These are phyloP conservation scores for Sycophila sp. DNA, from an alignment of 1,140 invertebrate species.

Conservation along the genomic window DNA sequence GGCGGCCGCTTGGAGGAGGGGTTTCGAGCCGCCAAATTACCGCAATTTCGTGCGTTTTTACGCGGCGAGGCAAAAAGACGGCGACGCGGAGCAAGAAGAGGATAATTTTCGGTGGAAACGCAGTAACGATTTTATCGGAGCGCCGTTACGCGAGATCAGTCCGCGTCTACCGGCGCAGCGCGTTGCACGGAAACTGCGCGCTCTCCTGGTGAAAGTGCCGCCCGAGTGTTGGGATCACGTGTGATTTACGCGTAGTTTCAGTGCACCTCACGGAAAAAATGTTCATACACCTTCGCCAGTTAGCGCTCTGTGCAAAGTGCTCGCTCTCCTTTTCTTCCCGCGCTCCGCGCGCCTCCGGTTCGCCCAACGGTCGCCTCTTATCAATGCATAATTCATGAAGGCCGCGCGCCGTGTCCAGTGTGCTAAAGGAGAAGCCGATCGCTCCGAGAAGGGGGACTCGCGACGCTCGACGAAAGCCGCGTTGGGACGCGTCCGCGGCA, in stretches of 20 bases:
- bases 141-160: constrained; percentile 64
- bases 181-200: constrained; percentile 51
- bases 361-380: neutral
- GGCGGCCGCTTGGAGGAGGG: too few species aligned
- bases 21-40: constrained; percentile 63
- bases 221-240: too few species aligned
- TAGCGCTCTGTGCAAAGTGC: too few species aligned
- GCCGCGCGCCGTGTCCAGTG: neutral
- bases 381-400: neutral
- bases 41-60: constrained; percentile 65
- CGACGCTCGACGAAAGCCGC: too few species aligned
- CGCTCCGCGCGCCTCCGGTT: neutral
- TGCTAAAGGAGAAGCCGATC: neutral
- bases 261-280: too few species aligned
- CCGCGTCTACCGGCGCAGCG: constrained; percentile 61
- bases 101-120: constrained; percentile 66
- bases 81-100: constrained; percentile 42
- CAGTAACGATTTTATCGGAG: constrained; percentile 65
- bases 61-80: constrained; percentile 36
- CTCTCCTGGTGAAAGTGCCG: too few species aligned
- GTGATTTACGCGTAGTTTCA: neutral
- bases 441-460: too few species aligned
- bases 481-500: too few species aligned
- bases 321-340: neutral
- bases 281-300: too few species aligned